Evolutionary conservation across 1,140 invertebrate genomes (phyloP).

Genomic region (Neelides sp.): DNA sequence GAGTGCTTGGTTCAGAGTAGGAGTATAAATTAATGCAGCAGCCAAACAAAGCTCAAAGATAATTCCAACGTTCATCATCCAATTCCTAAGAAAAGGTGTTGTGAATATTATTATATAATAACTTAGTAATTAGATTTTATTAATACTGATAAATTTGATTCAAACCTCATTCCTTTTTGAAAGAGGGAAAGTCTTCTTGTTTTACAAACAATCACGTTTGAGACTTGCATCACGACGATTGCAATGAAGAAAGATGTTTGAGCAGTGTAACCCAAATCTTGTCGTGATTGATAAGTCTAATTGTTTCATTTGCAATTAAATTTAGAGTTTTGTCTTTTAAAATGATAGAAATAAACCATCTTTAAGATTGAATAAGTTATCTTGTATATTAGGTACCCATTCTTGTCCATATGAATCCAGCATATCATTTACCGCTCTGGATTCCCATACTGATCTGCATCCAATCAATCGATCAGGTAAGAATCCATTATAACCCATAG

Average conservation of each 20-base stretch:
- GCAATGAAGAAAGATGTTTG: slow-evolving; percentile 55
- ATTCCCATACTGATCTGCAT: slow-evolving; percentile 44
- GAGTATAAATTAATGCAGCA: slow-evolving; percentile 54
- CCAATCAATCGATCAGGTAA: slow-evolving; percentile 41
- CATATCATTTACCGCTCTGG: slow-evolving; percentile 44
- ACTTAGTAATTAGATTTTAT: neutral
- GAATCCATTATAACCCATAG: slow-evolving; percentile 50
- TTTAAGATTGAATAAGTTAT: neutral
- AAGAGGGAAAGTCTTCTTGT: slow-evolving; percentile 50
- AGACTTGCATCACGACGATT: slow-evolving; percentile 58
- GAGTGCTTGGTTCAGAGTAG: slow-evolving; percentile 52
- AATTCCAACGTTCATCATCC: slow-evolving; percentile 60
- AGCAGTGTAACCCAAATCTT: slow-evolving; percentile 51
- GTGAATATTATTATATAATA: neutral
- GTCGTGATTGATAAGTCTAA: slow-evolving; percentile 48
- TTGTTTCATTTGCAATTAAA: slow-evolving; percentile 27
- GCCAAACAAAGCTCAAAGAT: slow-evolving; percentile 58
- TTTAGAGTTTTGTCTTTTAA: slow-evolving; percentile 28
- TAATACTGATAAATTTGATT: neutral
- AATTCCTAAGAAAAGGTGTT: slow-evolving; percentile 45
- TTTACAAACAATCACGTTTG: slow-evolving; percentile 56
- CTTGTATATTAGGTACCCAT: too few relatives aligned
- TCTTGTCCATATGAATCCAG: slow-evolving; percentile 49
- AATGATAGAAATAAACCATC: neutral
- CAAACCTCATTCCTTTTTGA: slow-evolving; percentile 52